These are phyloP conservation scores for Macropis europaea DNA, from an alignment of 2,888 invertebrate species.

Conservation along the genomic window DNA sequence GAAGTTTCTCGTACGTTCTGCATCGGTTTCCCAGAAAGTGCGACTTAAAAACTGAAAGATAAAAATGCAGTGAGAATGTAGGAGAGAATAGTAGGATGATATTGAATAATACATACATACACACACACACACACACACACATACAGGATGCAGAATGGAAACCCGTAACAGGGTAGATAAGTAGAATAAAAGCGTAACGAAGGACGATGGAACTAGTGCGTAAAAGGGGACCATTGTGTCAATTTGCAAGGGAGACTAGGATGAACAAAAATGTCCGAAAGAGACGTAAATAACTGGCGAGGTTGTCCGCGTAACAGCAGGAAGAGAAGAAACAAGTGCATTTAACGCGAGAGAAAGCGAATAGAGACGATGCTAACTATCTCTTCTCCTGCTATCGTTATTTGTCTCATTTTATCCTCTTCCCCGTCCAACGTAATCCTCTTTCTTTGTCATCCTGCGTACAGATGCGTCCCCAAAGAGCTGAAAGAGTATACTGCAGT, in stretches of 20 bases:
- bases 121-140: no score
- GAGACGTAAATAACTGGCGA: conserved; percentile 21
- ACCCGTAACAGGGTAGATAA: not conserved
- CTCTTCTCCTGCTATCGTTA: conserved; percentile 33
- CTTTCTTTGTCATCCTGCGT: conserved; percentile 57
- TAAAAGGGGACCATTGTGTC: not conserved
- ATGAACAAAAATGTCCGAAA: conserved; percentile 9
- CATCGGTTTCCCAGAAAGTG: not conserved
- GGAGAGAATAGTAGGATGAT: no score
- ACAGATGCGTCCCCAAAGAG: conserved; percentile 53
- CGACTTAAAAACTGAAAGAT: not conserved
- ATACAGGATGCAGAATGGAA: not conserved
- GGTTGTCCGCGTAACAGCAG: not conserved
- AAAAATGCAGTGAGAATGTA: no score
- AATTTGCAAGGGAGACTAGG: conserved; percentile 11
- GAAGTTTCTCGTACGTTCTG: not conserved
- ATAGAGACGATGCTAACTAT: not conserved
- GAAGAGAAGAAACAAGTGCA: not conserved
- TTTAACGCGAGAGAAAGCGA: not conserved
- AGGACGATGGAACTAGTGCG: not conserved
- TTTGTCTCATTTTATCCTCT: conserved; percentile 36
- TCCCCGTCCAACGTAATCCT: conserved; percentile 47
- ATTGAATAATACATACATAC: no score
- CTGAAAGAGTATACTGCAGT: conserved; percentile 37
- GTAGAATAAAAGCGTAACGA: not conserved